Evolutionary conservation across 2,888 invertebrate species (phyloP).

Genomic region (Ophraella communa): DNA sequence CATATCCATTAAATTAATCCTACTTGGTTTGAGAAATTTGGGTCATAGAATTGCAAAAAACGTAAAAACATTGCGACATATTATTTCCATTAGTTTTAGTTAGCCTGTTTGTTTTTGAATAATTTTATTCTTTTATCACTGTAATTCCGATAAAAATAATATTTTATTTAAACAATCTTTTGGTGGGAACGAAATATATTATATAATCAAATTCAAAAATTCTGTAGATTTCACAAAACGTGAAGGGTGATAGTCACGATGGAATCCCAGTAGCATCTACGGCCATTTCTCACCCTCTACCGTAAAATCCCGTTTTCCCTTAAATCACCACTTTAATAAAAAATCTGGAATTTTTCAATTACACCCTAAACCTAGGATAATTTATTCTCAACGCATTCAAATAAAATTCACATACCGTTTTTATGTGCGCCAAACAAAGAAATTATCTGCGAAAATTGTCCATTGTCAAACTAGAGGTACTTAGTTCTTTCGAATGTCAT

Average conservation of each 20-base stretch:
- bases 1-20: background rate
- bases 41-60: no score
- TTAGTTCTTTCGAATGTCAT: no score
- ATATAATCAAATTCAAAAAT: background rate
- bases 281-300: background rate
- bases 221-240: background rate
- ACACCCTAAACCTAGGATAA: background rate
- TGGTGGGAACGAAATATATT: background rate
- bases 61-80: no score
- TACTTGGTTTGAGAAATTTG: no score
- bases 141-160: no score
- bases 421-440: background rate
- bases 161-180: no score
- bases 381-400: slow-evolving; percentile 8
- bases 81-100: no score
- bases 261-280: slow-evolving; percentile 8
- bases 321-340: slow-evolving; percentile 15
- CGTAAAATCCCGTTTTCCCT: slow-evolving; percentile 5
- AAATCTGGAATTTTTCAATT: slow-evolving; percentile 26
- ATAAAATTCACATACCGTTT: slow-evolving; percentile 1
- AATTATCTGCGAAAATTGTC: no score
- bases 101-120: no score
- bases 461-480: no score
- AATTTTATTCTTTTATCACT: no score
- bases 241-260: background rate